A percentile compares a stretch with the other conserved stretches of the same genome.
These are phyloP conservation scores for Coptodon rendalli DNA, from an alignment of 2,113 vertebrate genomes.

Conservation along the genomic window DNA sequence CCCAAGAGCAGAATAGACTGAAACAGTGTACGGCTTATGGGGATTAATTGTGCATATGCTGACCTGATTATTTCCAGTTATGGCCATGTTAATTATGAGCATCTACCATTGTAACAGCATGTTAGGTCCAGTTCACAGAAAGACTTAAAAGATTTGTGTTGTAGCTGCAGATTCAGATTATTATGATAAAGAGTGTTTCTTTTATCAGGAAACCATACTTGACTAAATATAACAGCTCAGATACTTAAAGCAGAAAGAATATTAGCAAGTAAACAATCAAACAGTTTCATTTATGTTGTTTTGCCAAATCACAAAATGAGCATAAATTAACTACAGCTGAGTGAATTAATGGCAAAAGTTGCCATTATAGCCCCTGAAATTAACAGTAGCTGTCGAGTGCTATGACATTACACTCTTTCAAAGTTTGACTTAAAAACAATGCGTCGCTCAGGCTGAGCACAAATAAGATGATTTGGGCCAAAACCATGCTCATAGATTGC, in stretches of 20 bases:
- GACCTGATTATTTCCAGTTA: background rate
- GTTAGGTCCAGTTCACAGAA: background rate
- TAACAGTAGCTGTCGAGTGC: background rate
- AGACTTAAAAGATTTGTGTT: background rate
- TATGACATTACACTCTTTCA: background rate
- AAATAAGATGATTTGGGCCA: background rate
- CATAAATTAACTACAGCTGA: background rate
- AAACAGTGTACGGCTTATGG: background rate
- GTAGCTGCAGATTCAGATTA: background rate
- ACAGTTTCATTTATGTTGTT: background rate
- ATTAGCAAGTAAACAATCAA: background rate
- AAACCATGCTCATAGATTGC: background rate
- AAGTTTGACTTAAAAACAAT: background rate
- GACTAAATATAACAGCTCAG: background rate
- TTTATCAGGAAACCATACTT: background rate
- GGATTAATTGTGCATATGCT: background rate
- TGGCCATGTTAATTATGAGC: background rate
- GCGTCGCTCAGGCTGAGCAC: background rate
- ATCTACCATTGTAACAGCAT: background rate
- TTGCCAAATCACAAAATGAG: background rate
- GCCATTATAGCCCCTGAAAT: background rate
- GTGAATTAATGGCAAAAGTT: background rate
- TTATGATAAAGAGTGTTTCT: background rate
- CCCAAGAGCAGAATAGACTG: fast-evolving
- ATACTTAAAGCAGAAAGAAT: background rate